These are phyloP conservation scores for Eupsilia transversa DNA, from an alignment of 2,888 invertebrate genomes.

Conservation along the genomic window DNA sequence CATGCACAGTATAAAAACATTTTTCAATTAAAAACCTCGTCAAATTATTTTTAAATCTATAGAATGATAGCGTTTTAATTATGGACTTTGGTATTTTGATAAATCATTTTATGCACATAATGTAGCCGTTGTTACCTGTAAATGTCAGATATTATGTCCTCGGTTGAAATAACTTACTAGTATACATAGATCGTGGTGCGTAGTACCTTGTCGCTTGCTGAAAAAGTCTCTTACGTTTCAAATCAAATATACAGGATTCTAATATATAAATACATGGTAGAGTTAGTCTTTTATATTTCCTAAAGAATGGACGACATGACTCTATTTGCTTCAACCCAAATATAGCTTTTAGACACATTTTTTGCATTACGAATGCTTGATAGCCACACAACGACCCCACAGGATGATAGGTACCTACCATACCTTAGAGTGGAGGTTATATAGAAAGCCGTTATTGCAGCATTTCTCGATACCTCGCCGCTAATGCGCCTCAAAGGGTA, in stretches of 20 bases:
- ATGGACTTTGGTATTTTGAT: too few species aligned
- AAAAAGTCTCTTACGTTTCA: neutral
- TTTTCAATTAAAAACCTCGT: too few species aligned
- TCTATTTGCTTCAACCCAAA: neutral
- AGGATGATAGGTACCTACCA: neutral
- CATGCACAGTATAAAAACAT: too few species aligned
- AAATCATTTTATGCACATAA: too few species aligned
- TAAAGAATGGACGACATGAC: neutral
- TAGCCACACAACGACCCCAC: neutral
- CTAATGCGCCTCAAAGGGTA: slow-evolving; percentile 12
- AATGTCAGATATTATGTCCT: neutral
- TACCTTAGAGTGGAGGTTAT: neutral
- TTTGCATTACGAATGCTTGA: slow-evolving; percentile 3
- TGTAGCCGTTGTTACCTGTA: too few species aligned
- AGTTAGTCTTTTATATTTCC: neutral
- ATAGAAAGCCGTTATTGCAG: neutral
- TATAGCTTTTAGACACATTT: slow-evolving; percentile 1
- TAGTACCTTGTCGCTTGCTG: neutral
- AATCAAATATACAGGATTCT: neutral
- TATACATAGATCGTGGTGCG: neutral
- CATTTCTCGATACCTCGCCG: neutral
- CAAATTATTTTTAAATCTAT: too few species aligned
- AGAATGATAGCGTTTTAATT: too few species aligned
- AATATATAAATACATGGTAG: neutral
- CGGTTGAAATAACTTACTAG: neutral